These are phyloP conservation scores for Caenorhabditis virilis DNA, from an alignment of 2,888 invertebrate genomes.

Conservation along the genomic window DNA sequence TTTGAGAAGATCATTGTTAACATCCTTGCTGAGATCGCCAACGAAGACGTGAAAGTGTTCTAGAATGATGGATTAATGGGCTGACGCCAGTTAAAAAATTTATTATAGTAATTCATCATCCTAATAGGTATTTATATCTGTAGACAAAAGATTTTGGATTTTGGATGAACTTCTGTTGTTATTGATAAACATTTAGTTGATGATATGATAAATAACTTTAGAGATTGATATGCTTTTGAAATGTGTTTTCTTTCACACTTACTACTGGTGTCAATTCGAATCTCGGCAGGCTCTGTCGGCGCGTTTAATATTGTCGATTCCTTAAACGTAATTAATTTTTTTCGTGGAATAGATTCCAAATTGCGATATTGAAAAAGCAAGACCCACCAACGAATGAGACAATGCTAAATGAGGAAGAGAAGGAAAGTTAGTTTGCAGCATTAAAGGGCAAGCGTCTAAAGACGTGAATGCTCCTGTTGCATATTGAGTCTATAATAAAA, in stretches of 20 bases:
- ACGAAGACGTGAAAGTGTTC: constrained; percentile 99
- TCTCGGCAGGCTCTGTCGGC: constrained; percentile 52
- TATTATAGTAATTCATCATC: constrained; percentile 7
- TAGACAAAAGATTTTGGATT: too few species aligned
- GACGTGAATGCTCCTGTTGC: constrained; percentile 3
- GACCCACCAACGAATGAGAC: constrained; percentile 11
- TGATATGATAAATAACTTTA: too few species aligned
- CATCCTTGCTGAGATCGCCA: constrained; percentile 97
- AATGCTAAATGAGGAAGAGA: constrained; percentile 27
- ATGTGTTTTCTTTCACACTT: constrained; percentile 55
- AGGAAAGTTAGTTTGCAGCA: constrained; percentile 29
- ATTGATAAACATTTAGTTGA: too few species aligned
- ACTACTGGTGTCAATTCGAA: constrained; percentile 80
- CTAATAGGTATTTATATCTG: too few species aligned
- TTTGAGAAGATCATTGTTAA: constrained; percentile 93
- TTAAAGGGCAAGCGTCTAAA: constrained; percentile 31
- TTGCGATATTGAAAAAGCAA: constrained; percentile 8
- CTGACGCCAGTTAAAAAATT: too few species aligned
- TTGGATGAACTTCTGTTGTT: too few species aligned
- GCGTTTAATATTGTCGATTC: constrained; percentile 69
- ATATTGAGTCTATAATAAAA: not conserved
- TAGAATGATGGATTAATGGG: too few species aligned
- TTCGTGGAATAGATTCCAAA: not conserved
- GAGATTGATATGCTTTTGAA: too few species aligned
- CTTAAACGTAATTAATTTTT: constrained; percentile 75